A percentile compares a stretch with the other conserved stretches of the same genome.
phyloP scores from a whole-genome alignment of 2,888 invertebrate species.

The Rhagium mordax region DNA sequence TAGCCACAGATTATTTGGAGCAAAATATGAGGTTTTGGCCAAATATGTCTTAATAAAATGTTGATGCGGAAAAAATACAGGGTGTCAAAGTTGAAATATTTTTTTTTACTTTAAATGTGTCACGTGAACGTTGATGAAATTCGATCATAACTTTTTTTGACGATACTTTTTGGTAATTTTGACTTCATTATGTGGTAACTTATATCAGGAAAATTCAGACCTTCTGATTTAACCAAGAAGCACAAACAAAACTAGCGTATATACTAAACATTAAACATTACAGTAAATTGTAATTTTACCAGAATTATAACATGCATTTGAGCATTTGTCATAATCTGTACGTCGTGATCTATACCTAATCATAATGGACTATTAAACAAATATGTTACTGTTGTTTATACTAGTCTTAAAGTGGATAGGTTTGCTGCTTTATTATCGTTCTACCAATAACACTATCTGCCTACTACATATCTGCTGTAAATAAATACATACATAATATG shows the following conservation, averaged over 20 bases:
- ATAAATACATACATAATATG: background rate
- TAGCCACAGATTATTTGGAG: too few relatives aligned
- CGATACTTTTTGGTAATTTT: too few relatives aligned
- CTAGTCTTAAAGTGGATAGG: background rate
- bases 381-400: background rate
- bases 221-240: too few relatives aligned
- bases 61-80: too few relatives aligned
- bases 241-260: background rate
- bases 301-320: background rate
- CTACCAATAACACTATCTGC: background rate
- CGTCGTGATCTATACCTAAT: background rate
- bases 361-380: conserved; percentile 2
- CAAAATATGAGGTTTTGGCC: too few relatives aligned
- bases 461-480: background rate
- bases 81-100: too few relatives aligned
- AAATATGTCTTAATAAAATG: too few relatives aligned
- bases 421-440: conserved; percentile 1
- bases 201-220: too few relatives aligned
- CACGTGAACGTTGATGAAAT: too few relatives aligned
- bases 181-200: too few relatives aligned
- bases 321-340: background rate
- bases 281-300: background rate
- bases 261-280: background rate
- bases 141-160: too few relatives aligned
- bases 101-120: too few relatives aligned